phyloP scores from a whole-genome alignment of 2,113 vertebrate genomes.

The Oenanthe melanoleuca region DNA sequence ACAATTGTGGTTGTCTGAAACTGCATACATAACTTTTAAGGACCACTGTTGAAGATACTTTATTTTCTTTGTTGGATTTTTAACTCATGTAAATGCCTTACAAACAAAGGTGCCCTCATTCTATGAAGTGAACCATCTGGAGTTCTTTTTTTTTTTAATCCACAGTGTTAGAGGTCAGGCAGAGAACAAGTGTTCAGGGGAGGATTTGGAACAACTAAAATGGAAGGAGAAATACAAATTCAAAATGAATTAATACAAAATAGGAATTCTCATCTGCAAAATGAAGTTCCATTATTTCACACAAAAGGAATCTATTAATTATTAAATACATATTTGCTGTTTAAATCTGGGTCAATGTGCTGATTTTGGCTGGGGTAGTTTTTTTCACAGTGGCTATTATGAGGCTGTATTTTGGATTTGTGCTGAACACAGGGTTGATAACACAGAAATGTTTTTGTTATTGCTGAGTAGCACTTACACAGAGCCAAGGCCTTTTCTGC shows the following conservation, averaged over 20 bases:
- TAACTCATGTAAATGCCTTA: neutral
- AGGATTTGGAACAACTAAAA: neutral
- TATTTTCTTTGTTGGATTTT: neutral
- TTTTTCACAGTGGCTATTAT: neutral
- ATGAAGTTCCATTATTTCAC: neutral
- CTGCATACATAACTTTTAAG: neutral
- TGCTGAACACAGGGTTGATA: neutral
- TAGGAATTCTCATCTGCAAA: neutral
- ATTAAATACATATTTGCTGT: neutral
- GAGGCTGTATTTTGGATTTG: neutral
- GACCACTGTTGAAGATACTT: neutral
- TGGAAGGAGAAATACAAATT: neutral
- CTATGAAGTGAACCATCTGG: neutral
- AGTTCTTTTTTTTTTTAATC: neutral
- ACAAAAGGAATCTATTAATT: neutral
- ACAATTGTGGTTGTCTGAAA: neutral
- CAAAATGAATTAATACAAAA: neutral
- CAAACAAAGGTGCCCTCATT: neutral
- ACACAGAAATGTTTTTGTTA: neutral
- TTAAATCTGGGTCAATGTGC: neutral
- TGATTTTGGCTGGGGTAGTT: neutral
- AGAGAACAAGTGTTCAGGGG: neutral
- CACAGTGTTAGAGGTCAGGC: constrained; percentile 1
- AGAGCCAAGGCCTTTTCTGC: neutral
- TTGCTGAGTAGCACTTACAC: neutral